Base-by-base conservation (phyloP, 2,888 invertebrate genomes). In the Resseliella maxima region DNA sequence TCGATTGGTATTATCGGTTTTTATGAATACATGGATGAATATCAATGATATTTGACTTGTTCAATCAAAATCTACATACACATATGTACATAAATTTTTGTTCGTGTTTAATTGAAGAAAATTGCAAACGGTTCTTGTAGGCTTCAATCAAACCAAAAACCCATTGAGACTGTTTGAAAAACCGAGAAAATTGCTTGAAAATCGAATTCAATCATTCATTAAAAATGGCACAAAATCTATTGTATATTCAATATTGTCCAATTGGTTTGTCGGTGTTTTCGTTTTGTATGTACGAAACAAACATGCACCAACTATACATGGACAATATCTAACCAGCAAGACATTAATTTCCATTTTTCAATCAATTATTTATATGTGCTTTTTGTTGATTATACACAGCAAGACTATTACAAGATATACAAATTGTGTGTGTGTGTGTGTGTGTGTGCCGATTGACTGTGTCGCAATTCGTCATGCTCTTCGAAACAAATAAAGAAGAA, bases 311-410 rank as follows among this genome's bases (percentile, higher is more conserved):
- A 59, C 24, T 6, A 24, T 59, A 59, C 59, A 24, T 59, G 59
- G 27, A 59, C 24, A 59, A 59, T 59, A 8, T 59, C 59, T 2
- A 59, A 59, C 59, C 59, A 59, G 27, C 59, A 15, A 59, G 1
- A 59, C 59, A 59, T 27, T 59, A 59, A 59, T 59, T 59, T 59
- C 59, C 59, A 24, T 59, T 59, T 59, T 59, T 27, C 27, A 24
- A 59, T 59, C 59, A 59, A 59, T 59, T 59, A 59, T 59, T 59
- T 27, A 59, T 24, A 59, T 27, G 59, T 59, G 59, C 59, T 24
- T 59, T 59, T 59, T n/a, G 59, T 27, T 59, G 59, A 59, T 59
- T 59, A 24, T 12, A 59, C 24, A 59, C 6, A 59, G 12, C 0
- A 27, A 24, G 24, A 2, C 59, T 2, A 59, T 2, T 24, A 27